Evolutionary conservation across 1,140 invertebrate genomes (phyloP).

Genomic region (Drosophila navojoa): DNA sequence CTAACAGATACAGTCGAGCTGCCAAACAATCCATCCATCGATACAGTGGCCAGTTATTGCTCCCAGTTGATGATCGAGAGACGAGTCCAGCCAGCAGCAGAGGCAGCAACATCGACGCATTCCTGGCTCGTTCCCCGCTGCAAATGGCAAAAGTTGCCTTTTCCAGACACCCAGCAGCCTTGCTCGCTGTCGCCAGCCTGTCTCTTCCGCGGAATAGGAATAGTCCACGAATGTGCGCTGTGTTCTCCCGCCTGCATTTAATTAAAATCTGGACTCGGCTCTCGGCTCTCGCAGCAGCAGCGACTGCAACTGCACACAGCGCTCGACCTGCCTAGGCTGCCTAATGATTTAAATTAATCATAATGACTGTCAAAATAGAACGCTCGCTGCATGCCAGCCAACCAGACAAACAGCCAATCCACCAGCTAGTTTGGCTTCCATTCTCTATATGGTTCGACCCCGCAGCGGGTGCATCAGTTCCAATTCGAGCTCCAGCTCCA

Average conservation of each 20-base stretch:
- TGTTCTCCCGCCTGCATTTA: slow-evolving; percentile 56
- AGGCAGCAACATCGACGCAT: slow-evolving; percentile 60
- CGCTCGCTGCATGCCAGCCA: slow-evolving; percentile 31
- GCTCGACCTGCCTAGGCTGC: slow-evolving; percentile 69
- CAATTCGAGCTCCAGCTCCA: not conserved
- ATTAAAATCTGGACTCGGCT: slow-evolving; percentile 55
- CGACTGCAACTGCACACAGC: slow-evolving; percentile 4
- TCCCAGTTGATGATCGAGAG: slow-evolving; percentile 63
- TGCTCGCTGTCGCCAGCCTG: slow-evolving; percentile 75
- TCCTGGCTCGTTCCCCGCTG: slow-evolving; percentile 65
- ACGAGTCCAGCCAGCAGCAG: slow-evolving; percentile 20
- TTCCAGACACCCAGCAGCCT: slow-evolving; percentile 48
- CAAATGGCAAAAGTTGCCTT: slow-evolving; percentile 78
- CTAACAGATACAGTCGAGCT: slow-evolving; percentile 70
- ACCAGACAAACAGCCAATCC: not conserved
- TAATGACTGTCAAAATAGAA: slow-evolving; percentile 83
- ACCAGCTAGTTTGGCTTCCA: slow-evolving; percentile 26
- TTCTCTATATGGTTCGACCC: slow-evolving; percentile 63
- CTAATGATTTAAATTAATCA: slow-evolving; percentile 83
- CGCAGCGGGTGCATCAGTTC: slow-evolving; percentile 62
- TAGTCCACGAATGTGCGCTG: slow-evolving; percentile 35
- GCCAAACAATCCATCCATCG: slow-evolving; percentile 63
- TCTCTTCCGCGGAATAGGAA: slow-evolving; percentile 78
- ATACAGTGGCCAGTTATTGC: slow-evolving; percentile 68
- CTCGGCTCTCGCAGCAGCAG: not conserved